Evolutionary conservation across 2,113 vertebrate genomes (phyloP), one percentile per base, ranked within the genome.

Genomic region (Sphaerodactylus townsendi): DNA sequence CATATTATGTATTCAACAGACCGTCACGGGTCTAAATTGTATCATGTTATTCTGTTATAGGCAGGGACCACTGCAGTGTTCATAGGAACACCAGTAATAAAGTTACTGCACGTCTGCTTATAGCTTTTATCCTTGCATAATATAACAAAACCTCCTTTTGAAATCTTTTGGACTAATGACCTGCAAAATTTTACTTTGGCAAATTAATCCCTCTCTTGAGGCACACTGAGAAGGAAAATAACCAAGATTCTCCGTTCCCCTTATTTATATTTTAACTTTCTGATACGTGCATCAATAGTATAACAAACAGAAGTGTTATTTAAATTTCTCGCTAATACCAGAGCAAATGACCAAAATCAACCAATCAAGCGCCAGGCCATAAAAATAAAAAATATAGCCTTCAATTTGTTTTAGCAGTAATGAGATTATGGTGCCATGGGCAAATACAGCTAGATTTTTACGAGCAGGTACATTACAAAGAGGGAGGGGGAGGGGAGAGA

Each of bases 1-100:
- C 82, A 10, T 95, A 92, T 96, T 94, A 93, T 71, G 66, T 88
- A 90, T 94, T 93, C 92, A 92, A 7, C 89, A 95, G 95, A 93
- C 92, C 39, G 0, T 90, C 90, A 88, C 89, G 87, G 90, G 78
- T 89, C 86, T 95, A 93, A 95, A 93, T 87, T 85, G 86, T 93
- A 84, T 90, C 77, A 10, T 86, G 86, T 94, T 94, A 91, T 56
- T 89, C 90, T 90, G 80, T 92, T 88, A 81, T 84, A 59, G 79
- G 84, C 75, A 59, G 74, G 70, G 81, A 62, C 77, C 48, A 72
- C 77, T 44, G 65, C 79, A n/a, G 10, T 83, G 56, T 84, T 48
- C 81, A 83, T 71, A 88, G 72, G 89, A 86, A 88, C 91, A 91
- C 93, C 89, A 93, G 86, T 44, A 77, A 83, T 79, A 59, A 89